Evolutionary conservation across 2,113 vertebrate genomes (phyloP).

Genomic region (Rhabdomys dilectus): DNA sequence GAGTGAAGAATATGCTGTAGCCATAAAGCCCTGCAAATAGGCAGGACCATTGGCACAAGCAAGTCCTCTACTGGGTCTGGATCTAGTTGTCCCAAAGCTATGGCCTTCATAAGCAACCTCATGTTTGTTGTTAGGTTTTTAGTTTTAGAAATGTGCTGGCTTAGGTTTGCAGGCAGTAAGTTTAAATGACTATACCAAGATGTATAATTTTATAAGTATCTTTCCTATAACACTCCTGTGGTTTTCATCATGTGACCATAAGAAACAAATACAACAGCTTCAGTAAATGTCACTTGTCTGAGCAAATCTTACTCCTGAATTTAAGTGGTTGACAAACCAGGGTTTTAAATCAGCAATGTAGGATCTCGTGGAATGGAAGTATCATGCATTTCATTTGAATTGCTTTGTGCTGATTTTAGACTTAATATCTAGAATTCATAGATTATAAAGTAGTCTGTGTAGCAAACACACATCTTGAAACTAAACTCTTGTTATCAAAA

Average conservation of each 20-base stretch:
- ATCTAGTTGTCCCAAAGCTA: slow-evolving; percentile 96
- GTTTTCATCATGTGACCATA: slow-evolving; percentile 87
- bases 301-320: slow-evolving; percentile 84
- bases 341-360: slow-evolving; percentile 86
- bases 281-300: slow-evolving; percentile 85
- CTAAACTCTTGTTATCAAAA: slow-evolving; percentile 86
- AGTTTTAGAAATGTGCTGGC: slow-evolving; percentile 87
- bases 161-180: slow-evolving; percentile 90
- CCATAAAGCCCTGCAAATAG: slow-evolving; percentile 97
- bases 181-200: slow-evolving; percentile 91
- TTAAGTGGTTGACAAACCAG: slow-evolving; percentile 73
- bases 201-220: slow-evolving; percentile 90
- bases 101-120: slow-evolving; percentile 97
- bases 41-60: slow-evolving; percentile 86
- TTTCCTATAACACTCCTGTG: slow-evolving; percentile 93
- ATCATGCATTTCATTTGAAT: slow-evolving; percentile 68
- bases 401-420: slow-evolving; percentile 58
- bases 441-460: slow-evolving; percentile 82
- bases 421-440: slow-evolving; percentile 44
- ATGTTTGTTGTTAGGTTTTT: slow-evolving; percentile 88
- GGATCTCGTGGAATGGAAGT: slow-evolving; percentile 63
- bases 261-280: slow-evolving; percentile 83
- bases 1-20: slow-evolving; percentile 98
- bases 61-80: slow-evolving; percentile 92
- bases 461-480: slow-evolving; percentile 83